A percentile compares a stretch with the other conserved stretches of the same genome.
These are phyloP conservation scores for Harlomillsia oculata DNA, from an alignment of 1,140 invertebrate species.

Conservation along the genomic window DNA sequence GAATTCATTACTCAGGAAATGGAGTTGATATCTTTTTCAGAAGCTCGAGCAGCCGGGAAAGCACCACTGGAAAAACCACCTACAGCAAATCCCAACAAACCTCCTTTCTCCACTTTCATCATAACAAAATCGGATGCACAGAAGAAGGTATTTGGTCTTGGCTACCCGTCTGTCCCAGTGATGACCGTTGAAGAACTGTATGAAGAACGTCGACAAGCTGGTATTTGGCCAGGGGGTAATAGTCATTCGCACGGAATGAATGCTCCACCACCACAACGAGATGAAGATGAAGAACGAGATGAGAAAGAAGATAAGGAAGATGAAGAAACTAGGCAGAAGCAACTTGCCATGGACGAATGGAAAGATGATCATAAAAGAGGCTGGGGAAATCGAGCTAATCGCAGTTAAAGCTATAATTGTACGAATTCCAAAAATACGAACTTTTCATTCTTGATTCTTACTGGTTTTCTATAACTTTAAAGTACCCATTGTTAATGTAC, in stretches of 20 bases:
- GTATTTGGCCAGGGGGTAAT: constrained; percentile 48
- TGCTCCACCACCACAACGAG: constrained; percentile 30
- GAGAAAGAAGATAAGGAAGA: constrained; percentile 62
- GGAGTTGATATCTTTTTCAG: constrained; percentile 45
- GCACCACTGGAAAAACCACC: too few species aligned
- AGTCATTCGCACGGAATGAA: background rate
- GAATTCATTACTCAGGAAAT: constrained; percentile 40
- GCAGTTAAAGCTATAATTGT: too few species aligned
- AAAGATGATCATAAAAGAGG: constrained; percentile 81
- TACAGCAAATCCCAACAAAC: constrained; percentile 6
- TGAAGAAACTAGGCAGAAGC: constrained; percentile 54
- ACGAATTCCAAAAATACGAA: too few species aligned
- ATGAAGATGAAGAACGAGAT: constrained; percentile 39
- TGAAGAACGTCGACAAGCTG: constrained; percentile 70
- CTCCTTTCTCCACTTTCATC: constrained; percentile 76
- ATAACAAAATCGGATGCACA: constrained; percentile 80
- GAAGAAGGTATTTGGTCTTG: constrained; percentile 85
- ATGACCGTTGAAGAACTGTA: constrained; percentile 94
- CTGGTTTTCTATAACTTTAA: too few species aligned
- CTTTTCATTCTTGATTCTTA: too few species aligned
- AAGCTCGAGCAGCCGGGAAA: constrained; percentile 41
- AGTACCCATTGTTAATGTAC: too few species aligned
- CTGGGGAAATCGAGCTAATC: constrained; percentile 76
- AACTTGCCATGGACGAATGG: constrained; percentile 76
- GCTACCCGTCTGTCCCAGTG: constrained; percentile 86